These are phyloP conservation scores for Ptilonorhynchus violaceus DNA, from an alignment of 2,113 vertebrate genomes.

Conservation along the genomic window DNA sequence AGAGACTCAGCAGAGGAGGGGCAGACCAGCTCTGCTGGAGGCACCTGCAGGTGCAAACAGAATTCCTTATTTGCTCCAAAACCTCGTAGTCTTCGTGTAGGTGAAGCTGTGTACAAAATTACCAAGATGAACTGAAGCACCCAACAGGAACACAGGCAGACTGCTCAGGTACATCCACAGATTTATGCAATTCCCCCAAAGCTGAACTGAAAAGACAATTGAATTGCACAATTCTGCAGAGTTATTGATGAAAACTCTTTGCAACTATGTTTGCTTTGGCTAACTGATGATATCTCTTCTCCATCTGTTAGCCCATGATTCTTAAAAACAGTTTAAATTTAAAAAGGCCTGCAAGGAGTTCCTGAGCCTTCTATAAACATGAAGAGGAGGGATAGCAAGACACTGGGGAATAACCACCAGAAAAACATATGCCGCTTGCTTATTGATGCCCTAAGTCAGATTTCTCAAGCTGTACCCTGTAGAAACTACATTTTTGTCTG, in stretches of 20 bases:
- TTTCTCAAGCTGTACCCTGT: background rate
- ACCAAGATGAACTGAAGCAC: background rate
- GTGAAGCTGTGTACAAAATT: background rate
- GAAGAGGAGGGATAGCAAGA: background rate
- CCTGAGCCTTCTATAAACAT: background rate
- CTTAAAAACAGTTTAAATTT: background rate
- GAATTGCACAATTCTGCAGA: background rate
- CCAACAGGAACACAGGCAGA: background rate
- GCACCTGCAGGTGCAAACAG: background rate
- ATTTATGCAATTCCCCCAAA: background rate
- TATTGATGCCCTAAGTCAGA: background rate
- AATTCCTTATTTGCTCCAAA: background rate
- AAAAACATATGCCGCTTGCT: background rate
- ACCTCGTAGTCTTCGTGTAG: background rate
- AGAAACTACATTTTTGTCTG: background rate
- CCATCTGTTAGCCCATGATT: constrained; percentile 6
- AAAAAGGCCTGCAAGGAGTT: background rate
- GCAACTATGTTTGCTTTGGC: background rate
- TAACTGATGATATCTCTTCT: background rate
- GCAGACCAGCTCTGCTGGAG: background rate
- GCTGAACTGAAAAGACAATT: background rate
- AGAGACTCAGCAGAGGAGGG: background rate
- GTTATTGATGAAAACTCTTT: background rate
- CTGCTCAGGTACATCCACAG: background rate
- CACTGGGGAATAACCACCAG: background rate